phyloP scores from a whole-genome alignment of 64 coral and sea anemone genomes.

The Stylophora pistillata region DNA sequence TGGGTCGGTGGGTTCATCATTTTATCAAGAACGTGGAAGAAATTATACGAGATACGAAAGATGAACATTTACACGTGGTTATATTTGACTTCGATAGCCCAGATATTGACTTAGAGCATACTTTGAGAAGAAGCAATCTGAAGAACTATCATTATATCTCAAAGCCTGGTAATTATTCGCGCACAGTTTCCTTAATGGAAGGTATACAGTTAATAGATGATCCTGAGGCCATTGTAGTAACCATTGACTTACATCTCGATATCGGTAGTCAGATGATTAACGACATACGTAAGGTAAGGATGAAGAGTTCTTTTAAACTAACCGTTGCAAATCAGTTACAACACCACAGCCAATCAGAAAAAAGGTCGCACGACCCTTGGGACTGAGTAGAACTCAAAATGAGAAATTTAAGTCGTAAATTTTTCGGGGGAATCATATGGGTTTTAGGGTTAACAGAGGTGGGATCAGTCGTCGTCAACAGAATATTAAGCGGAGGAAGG shows the following conservation, averaged over 20 bases:
- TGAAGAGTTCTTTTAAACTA: too few relatives aligned
- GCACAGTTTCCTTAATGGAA: conserved; percentile 31
- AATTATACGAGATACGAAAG: conserved; percentile 61
- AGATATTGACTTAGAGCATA: conserved; percentile 63
- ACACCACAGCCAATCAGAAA: too few relatives aligned
- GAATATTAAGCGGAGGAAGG: too few relatives aligned
- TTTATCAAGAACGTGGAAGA: conserved; percentile 79
- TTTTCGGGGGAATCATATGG: too few relatives aligned
- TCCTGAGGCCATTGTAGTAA: conserved; percentile 46
- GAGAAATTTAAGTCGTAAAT: too few relatives aligned
- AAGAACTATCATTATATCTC: conserved; percentile 20
- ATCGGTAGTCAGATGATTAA: conserved; percentile 25
- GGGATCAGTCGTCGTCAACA: too few relatives aligned
- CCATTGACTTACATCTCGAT: conserved; percentile 57
- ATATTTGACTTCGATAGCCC: conserved; percentile 75
- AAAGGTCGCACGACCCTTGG: too few relatives aligned
- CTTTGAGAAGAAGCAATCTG: neutral
- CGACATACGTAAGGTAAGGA: conserved; percentile 58
- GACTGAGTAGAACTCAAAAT: too few relatives aligned
- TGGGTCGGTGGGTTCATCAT: conserved; percentile 85
- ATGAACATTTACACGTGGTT: conserved; percentile 65
- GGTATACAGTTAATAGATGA: conserved; percentile 24
- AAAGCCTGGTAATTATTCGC: conserved; percentile 2
- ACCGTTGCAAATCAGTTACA: too few relatives aligned
- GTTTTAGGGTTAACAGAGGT: too few relatives aligned